Evolutionary conservation across 2,797 vertebrate species (phyloP), one percentile per base, ranked within the genome.

Genomic region (Siniperca obscura): DNA sequence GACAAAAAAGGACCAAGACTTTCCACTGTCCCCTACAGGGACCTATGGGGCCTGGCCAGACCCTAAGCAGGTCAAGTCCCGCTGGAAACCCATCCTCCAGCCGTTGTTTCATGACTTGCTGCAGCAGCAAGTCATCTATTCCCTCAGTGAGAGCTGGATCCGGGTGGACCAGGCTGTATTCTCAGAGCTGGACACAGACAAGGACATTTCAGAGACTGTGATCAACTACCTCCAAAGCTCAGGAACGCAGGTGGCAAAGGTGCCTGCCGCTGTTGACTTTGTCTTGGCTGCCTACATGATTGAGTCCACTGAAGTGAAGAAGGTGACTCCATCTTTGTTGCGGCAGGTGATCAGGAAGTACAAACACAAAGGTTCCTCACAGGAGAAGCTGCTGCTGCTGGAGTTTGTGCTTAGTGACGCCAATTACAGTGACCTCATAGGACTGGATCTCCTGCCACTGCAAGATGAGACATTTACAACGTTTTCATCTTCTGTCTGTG

Each of bases 161-260:
- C 93, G 91, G 46, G 93, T 96, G 85, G 97, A 97, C 57, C 96
- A 98, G 82, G 95, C 94, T 2, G 95, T 96, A 80, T 98, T 99
- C 91, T 98, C 97, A 61, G 97, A 99, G 90, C 93, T 98, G 40
- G 96, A 98, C 80, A 93, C 94, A 25, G 92, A 92, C 5, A 83
- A 95, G 82, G 96, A 96, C 56, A 95, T 94, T 84, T 95, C 96
- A 60, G 89, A 96, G 57, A 95, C 96, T 2, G 96, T 99, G 86
- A 96, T 98, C 87, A 95, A 91, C 96, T 99, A 98, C 96, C 97
- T 99, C 94, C 96, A 98, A 94, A 96, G 95, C 95, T 96, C 98
- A 95, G 98, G 98, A 94, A 96, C 96, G 91, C 96, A 97, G 82
- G 94, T 99, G 83, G 97, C 96, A 78, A 96, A 92, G 92, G 97